Evolutionary conservation across 2,113 vertebrate genomes (phyloP), one percentile per base, ranked within the genome.

Genomic region (Takifugu flavidus): DNA sequence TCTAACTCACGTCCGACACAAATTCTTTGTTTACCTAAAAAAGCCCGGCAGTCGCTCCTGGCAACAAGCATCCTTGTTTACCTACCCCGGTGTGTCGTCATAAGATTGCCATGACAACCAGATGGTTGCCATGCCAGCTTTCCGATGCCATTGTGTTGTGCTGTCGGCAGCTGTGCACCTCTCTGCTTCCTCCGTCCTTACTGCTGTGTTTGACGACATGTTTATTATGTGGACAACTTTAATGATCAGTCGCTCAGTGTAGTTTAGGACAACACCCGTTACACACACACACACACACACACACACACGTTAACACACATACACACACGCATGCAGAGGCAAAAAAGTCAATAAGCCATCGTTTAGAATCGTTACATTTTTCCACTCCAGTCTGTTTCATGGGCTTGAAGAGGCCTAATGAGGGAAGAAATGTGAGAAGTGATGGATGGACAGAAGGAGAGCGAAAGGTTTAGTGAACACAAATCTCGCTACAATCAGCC

Each of bases 41-140:
- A 80, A 88, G 80, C 78, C 70, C 74, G 80, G 82, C 84, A 77
- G 88, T 89, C 68, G 39, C 85, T 83, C 85, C 72, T 83, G 85
- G 88, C 89, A 86, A 90, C 89, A 61, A 74, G 79, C 78, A 85
- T 90, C 86, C 82, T 89, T 91, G 92, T 92, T 93, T 93, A 93
- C 89, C 82, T 87, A 90, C 82, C 20, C 87, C 86, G 84, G 89
- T 90, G 90, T 92, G 91, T 92, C 91, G 93, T 92, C 89, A 81
- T 61, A 77, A 25, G 27, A 91, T 94, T 87, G 86, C 93, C 85
- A 89, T 88, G 90, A 92, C 90, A 89, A 95, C 93, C 3, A 71
- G 88, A 82, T 34, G 80, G 87, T 89, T 89, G 84, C 86, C 82
- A 85, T 90, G 86, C 67, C 85, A 78, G 77, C 82, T 82, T 86